Conservation (phyloP, 2,113 vertebrate species). For the Osmerus mordax region DNA sequence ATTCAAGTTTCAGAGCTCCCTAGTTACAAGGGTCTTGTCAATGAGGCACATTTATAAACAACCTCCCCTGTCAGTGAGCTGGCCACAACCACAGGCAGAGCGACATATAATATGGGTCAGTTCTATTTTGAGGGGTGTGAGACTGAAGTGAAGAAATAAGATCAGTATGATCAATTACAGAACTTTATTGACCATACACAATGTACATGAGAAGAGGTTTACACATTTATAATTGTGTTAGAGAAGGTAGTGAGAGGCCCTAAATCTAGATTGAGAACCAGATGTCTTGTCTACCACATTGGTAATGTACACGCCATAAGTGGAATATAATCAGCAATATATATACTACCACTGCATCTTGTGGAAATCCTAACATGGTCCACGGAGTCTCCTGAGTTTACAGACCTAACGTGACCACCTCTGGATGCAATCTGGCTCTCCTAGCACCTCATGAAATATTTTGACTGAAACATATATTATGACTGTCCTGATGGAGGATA, state of each 20-base stretch:
- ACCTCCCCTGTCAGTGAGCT: slow-evolving; percentile 21
- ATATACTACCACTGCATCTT: too few species aligned
- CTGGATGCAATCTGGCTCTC: too few species aligned
- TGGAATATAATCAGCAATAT: too few species aligned
- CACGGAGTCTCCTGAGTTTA: not conserved
- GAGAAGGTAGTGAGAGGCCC: not conserved
- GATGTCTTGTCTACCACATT: not conserved
- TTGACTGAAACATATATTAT: too few species aligned
- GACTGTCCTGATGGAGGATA: too few species aligned
- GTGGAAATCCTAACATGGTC: not conserved
- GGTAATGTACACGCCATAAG: not conserved
- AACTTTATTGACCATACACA: not conserved
- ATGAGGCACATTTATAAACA: slow-evolving; percentile 47
- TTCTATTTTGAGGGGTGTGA: slow-evolving; percentile 30
- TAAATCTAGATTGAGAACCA: not conserved
- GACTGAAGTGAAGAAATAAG: slow-evolving; percentile 3
- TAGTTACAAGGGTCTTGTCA: slow-evolving; percentile 53
- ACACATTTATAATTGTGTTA: not conserved
- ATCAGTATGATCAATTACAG: not conserved
- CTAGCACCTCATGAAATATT: too few species aligned
- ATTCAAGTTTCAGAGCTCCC: slow-evolving; percentile 51
- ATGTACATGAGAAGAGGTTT: not conserved
- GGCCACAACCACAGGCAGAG: slow-evolving; percentile 4
- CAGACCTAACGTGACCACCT: not conserved
- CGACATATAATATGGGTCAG: slow-evolving; percentile 34